Percentiles rank a stretch among this genome's conserved stretches.
phyloP scores from a whole-genome alignment of 2,113 vertebrate genomes.

The Macrotus californicus region DNA sequence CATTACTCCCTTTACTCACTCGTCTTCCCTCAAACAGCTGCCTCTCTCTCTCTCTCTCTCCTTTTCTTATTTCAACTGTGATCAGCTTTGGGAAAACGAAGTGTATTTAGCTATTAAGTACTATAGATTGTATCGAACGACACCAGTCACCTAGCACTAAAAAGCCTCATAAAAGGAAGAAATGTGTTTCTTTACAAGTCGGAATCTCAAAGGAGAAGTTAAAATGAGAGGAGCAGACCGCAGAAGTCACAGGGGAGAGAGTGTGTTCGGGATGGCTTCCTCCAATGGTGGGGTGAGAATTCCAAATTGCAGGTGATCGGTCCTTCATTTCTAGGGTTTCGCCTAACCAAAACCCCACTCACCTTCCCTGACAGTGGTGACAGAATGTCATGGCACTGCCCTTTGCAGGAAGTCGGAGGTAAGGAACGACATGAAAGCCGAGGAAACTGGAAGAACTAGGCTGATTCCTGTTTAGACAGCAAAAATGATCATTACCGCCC shows the following conservation, averaged over 20 bases:
- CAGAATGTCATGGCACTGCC: rapidly evolving
- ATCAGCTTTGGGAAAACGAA: constrained; percentile 29
- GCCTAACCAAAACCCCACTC: not conserved
- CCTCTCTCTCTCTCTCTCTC: not conserved
- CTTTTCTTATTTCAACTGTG: not conserved
- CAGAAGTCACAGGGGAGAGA: not conserved
- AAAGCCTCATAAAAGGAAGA: constrained; percentile 43
- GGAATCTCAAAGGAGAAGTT: not conserved
- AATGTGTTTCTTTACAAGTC: constrained; percentile 41
- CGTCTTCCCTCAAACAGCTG: not conserved
- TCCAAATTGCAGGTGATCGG: too few species aligned
- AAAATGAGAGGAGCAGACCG: not conserved
- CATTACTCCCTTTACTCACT: not conserved
- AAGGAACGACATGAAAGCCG: not conserved
- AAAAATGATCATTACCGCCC: not conserved
- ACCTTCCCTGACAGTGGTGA: not conserved
- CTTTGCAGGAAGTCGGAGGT: not conserved
- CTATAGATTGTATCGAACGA: constrained; percentile 22
- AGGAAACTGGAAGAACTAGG: not conserved
- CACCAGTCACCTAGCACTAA: constrained; percentile 18
- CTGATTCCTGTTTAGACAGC: not conserved
- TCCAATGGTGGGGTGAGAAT: rapidly evolving
- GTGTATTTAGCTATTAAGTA: constrained; percentile 21
- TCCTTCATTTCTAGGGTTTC: not conserved
- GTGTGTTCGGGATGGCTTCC: not conserved